Base-by-base conservation (phyloP, 2,113 vertebrate species). In the Triplophysa tibetana region DNA sequence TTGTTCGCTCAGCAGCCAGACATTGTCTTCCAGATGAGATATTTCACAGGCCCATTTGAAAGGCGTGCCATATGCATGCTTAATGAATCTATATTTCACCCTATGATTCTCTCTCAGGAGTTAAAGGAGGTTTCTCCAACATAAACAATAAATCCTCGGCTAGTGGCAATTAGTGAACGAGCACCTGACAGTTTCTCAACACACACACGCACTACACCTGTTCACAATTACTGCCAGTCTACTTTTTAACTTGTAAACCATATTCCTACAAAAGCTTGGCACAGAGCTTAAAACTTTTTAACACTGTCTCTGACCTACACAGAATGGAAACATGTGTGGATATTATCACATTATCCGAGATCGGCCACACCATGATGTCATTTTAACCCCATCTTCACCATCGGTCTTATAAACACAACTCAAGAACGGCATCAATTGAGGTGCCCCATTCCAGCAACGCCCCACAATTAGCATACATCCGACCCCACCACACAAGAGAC, bases 11-110 rank as follows among this genome's bases (percentile, higher is more conserved):
- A 58, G 70, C 24, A 75, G 73, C 77, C 70, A 78, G 56, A 61
- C 77, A 80, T 77, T 81, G 78, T 82, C 70, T 77, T 61, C 70
- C 67, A 78, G 43, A 76, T 78, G 65, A 75, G 75, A 82, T 86
- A 81, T 77, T 84, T 80, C 81, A 85, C 78, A 69, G 48, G 38
- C 60, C 41, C 60, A 78, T 87, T 82, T 81, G 78, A 88, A 85
- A 73, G 56, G 61, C 70, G 58, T 81, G 45, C 84, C 84, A 83
- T 83, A 88, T 82, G 84, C 85, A 84, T 88, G 83, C 84, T 83
- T 85, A 86, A 88, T 84, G 73, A 83, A 80, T 86, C 85, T 83
- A 81, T 84, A 85, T 86, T 85, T 87, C 78, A 86, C 75, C 68
- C 81, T 79, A 82, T 81, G 61, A 76, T 85, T 86, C 70, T 77